phyloP scores from a whole-genome alignment of 2,113 vertebrate species.

The Leiothrix lutea region DNA sequence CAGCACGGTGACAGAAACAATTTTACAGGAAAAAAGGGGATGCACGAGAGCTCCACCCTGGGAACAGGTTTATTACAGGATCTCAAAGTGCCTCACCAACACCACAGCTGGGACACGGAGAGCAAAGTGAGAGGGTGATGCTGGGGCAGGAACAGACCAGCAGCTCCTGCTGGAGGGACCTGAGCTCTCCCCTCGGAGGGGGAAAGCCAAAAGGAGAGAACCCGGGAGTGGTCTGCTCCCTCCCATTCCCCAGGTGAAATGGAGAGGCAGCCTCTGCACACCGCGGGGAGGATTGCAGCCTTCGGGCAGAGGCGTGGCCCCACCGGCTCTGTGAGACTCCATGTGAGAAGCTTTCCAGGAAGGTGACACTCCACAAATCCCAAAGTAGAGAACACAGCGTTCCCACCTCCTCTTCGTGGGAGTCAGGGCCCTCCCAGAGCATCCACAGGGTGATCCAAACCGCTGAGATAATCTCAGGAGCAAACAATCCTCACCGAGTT shows the following conservation, averaged over 20 bases:
- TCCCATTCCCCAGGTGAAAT: accelerated
- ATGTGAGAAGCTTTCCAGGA: not conserved
- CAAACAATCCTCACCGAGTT: not conserved
- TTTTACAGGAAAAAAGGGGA: not conserved
- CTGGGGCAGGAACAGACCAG: not conserved
- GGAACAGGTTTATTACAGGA: not conserved
- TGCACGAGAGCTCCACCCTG: accelerated
- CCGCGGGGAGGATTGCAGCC: accelerated
- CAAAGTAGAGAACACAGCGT: accelerated
- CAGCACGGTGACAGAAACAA: accelerated
- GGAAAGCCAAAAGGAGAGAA: accelerated
- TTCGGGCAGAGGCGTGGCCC: not conserved
- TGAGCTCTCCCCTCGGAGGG: accelerated
- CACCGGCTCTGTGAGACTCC: accelerated
- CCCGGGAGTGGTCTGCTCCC: accelerated
- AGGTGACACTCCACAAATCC: not conserved
- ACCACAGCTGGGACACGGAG: not conserved
- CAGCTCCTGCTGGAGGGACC: accelerated
- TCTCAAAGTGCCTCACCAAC: not conserved
- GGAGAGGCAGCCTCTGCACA: accelerated
- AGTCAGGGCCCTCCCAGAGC: not conserved
- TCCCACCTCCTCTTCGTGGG: not conserved
- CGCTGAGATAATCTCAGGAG: not conserved
- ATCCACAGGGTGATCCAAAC: not conserved
- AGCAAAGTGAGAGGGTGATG: accelerated